phyloP scores from a whole-genome alignment of 2,113 vertebrate genomes.

The Paratilapia polleni region DNA sequence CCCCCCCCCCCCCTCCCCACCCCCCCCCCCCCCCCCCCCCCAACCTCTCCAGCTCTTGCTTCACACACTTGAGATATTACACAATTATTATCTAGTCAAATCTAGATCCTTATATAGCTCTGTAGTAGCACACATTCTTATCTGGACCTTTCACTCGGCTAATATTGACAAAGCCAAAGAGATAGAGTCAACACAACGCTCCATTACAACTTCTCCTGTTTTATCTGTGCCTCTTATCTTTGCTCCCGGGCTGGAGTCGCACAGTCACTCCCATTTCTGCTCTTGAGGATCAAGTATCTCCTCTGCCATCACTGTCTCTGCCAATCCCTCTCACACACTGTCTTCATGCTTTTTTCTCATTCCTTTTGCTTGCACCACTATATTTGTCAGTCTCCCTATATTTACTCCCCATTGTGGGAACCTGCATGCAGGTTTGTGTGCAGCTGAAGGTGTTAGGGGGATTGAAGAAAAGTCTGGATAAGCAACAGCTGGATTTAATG shows the following conservation, averaged over 20 bases:
- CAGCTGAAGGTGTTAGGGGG: constrained; percentile 64
- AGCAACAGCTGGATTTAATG: constrained; percentile 83
- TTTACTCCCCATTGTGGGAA: constrained; percentile 47
- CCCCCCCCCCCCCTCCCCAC: no score
- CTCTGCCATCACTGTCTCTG: constrained; percentile 7
- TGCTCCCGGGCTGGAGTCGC: constrained; percentile 33
- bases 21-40: constrained; percentile 9
- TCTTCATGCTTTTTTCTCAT: not conserved
- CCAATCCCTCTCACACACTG: not conserved
- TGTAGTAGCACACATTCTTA: constrained; percentile 56
- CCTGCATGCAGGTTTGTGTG: constrained; percentile 10
- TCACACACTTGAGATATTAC: constrained; percentile 45
- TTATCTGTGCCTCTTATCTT: constrained; percentile 60
- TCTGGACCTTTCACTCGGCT: constrained; percentile 61
- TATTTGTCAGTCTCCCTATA: not conserved
- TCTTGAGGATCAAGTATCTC: constrained; percentile 29
- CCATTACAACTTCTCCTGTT: constrained; percentile 58
- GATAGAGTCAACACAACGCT: constrained; percentile 58
- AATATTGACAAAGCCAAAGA: constrained; percentile 69
- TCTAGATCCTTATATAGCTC: constrained; percentile 47
- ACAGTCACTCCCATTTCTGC: constrained; percentile 23
- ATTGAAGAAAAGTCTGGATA: constrained; percentile 67
- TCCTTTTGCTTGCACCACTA: not conserved
- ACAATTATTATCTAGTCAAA: constrained; percentile 40
- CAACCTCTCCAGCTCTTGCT: constrained; percentile 5